Evolutionary conservation across 2,113 vertebrate species (phyloP), one percentile per base, ranked within the genome.

Genomic region (Galeopterus variegatus): DNA sequence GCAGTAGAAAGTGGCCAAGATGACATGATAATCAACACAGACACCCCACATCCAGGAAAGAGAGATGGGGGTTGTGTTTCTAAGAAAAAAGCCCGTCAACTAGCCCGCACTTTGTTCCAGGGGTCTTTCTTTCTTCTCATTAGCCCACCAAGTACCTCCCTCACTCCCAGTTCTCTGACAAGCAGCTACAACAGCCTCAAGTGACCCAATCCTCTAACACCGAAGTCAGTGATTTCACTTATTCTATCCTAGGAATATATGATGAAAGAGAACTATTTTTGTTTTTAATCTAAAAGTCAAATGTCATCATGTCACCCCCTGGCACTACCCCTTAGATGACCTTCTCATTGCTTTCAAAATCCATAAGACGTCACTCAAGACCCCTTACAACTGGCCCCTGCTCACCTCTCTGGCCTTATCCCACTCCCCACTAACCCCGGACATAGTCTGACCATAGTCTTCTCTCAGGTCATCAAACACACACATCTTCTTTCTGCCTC

Each of bases 381-480:
- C 17, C 56, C 41, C 24, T 50, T 41, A 3, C 3, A 6, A 31
- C 28, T 45, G 41, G 3, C 14, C 45, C 31, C 13, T 54, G 19
- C 48, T 23, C 24, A 58, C 19, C 36, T 19, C 50, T 41, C 56
- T 23, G 31, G 54, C 73, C 26, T 36, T 70, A 11, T 54, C n/a
- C 60, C 23, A 0, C 31, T 9, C 5, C 9, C 36, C 7, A 1
- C 17, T 5, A 8, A 58, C 28, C 15, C 31, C 65, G 5, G 1
- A 5, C 52, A 33, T 45, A 24, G 15, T 84, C 7, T 0, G 2
- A 1, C 8, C 23, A 12, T 52, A 5, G 1, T 17, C 8, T 83
- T 50, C 31, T 80, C 72, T 45, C 18, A 72, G 48, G 45, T 21
- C 72, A 48, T 0, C 15, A 33, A 65, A 77, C 14, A n/a, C 36